Evolutionary conservation across 2,797 vertebrate genomes (phyloP).

Genomic region (Microctenopoma lineatum): DNA sequence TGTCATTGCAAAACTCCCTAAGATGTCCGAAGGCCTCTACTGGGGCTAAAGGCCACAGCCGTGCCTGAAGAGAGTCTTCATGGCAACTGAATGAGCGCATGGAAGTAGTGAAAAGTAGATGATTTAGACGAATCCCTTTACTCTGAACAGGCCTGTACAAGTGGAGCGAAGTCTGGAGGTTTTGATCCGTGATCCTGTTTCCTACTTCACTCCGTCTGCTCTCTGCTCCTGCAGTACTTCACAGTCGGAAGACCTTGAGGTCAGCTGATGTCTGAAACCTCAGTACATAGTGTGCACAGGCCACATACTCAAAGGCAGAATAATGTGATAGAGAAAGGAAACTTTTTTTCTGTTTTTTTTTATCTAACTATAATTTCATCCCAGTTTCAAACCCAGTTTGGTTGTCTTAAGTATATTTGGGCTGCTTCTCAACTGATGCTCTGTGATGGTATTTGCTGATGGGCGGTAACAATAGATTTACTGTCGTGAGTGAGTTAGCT

Average conservation of each 20-base stretch:
- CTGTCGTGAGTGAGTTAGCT: conserved; percentile 42
- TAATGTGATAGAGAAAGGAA: conserved; percentile 15
- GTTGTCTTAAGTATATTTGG: conserved; percentile 37
- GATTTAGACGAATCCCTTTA: conserved; percentile 44
- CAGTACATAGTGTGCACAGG: conserved; percentile 1
- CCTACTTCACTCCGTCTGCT: conserved; percentile 38
- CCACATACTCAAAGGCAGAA: conserved; percentile 9
- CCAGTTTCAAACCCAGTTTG: conserved; percentile 20
- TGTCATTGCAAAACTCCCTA: conserved; percentile 59
- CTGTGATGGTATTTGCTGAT: conserved; percentile 47
- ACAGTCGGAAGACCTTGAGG: conserved; percentile 33
- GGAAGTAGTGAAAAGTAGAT: conserved; percentile 42
- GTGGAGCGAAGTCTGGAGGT: conserved; percentile 36
- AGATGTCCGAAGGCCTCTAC: conserved; percentile 55
- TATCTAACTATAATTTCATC: conserved; percentile 4
- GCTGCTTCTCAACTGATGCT: conserved; percentile 45
- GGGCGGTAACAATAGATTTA: conserved; percentile 60
- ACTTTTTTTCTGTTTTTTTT: conserved; percentile 20
- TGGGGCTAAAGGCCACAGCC: conserved; percentile 29
- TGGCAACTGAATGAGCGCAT: conserved; percentile 61
- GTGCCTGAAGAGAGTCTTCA: conserved; percentile 45
- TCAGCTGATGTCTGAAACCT: conserved; percentile 13
- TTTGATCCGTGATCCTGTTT: conserved; percentile 42
- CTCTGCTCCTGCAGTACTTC: conserved; percentile 17
- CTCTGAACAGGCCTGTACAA: conserved; percentile 28